phyloP scores from a whole-genome alignment of 2,888 invertebrate species.

The Lepidocyrtoides sp. region DNA sequence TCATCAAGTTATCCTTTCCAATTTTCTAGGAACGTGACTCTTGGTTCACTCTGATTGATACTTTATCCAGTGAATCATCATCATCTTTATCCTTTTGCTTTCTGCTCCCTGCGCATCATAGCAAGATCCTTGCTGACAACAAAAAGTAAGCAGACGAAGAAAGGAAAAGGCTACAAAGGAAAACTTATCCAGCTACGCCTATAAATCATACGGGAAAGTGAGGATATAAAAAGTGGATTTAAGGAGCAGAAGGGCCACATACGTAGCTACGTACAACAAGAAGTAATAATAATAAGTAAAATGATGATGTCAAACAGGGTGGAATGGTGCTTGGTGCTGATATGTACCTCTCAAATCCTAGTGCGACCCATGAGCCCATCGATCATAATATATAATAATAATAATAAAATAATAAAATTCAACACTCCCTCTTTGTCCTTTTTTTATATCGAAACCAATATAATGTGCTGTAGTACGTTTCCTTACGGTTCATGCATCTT shows the following conservation, averaged over 20 bases:
- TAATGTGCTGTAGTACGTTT: background rate
- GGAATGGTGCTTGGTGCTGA: background rate
- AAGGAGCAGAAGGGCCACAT: background rate
- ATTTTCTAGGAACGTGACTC: conserved; percentile 36
- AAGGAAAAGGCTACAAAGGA: conserved; percentile 29
- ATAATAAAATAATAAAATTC: too few relatives aligned
- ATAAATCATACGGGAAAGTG: too few relatives aligned
- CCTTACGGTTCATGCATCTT: conserved; percentile 9
- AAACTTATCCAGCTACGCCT: conserved; percentile 1
- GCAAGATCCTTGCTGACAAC: background rate
- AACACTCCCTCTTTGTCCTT: background rate
- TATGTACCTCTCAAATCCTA: background rate
- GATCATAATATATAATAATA: conserved; percentile 25
- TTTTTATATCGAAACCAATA: conserved; percentile 19
- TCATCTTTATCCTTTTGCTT: conserved; percentile 4
- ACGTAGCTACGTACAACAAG: background rate
- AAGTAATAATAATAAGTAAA: background rate
- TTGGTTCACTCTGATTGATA: conserved; percentile 28
- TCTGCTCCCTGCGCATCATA: background rate
- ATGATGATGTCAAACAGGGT: conserved; percentile 18
- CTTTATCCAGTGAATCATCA: background rate
- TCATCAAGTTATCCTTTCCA: conserved; percentile 36
- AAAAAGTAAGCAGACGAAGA: background rate
- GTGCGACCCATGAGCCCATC: background rate
- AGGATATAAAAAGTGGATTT: background rate